Conservation (phyloP, 2,113 vertebrate genomes). For the Hoplias malabaricus region DNA sequence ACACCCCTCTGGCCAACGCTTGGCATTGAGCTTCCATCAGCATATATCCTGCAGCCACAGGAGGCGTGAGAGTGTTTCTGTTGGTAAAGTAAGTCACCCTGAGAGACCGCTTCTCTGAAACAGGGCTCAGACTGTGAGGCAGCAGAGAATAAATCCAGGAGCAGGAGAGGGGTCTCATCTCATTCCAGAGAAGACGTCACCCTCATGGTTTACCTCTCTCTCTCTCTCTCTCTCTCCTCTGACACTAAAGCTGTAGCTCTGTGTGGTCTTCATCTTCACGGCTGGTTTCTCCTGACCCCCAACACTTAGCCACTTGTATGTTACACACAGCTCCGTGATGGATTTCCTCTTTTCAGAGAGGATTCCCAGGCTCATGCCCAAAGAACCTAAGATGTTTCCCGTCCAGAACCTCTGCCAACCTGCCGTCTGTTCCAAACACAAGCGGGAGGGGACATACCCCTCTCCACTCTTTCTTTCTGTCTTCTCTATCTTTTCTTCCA, state of each 20-base stretch:
- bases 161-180: constrained; percentile 49
- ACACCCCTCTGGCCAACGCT: too few relatives aligned
- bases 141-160: constrained; percentile 10
- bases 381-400: constrained; percentile 49
- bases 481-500: constrained; percentile 3
- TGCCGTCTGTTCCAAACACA: constrained; percentile 64
- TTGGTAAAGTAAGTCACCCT: not conserved
- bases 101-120: constrained; percentile 2
- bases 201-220: constrained; percentile 24
- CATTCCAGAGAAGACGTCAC: constrained; percentile 46
- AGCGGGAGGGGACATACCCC: constrained; percentile 71
- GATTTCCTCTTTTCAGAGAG: constrained; percentile 36
- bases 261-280: constrained; percentile 48
- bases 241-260: constrained; percentile 39
- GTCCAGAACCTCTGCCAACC: constrained; percentile 57
- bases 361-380: constrained; percentile 50
- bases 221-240: constrained; percentile 44
- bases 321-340: constrained; percentile 3
- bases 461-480: constrained; percentile 76
- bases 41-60: not conserved
- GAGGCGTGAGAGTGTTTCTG: constrained; percentile 6
- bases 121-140: constrained; percentile 11
- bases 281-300: constrained; percentile 35
- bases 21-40: not conserved
- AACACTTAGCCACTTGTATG: constrained; percentile 13